Conservation (phyloP, 37 sponge, comb jelly and placozoan genomes). For the Theonella swinhoei region DNA sequence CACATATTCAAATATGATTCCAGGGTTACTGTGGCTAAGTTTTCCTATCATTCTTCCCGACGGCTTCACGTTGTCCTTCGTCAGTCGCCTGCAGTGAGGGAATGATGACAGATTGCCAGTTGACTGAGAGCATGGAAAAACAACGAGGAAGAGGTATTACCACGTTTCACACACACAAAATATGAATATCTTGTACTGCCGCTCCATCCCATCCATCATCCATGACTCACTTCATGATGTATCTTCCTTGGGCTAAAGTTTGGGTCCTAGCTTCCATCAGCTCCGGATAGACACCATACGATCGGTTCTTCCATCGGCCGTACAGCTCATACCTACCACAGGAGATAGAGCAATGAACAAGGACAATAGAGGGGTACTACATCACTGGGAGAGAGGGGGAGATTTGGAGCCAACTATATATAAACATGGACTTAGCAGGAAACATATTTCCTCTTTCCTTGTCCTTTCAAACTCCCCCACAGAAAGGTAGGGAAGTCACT, state of each 20-base stretch:
- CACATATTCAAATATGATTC: conserved; percentile 93
- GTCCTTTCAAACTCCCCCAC: not conserved
- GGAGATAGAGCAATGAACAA: not conserved
- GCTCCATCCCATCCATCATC: too few species aligned
- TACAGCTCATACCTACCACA: conserved; percentile 83
- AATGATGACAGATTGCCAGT: not conserved
- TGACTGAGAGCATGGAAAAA: not conserved
- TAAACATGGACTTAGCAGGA: too few species aligned
- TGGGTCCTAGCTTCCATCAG: conserved; percentile 78
- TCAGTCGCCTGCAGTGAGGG: conserved; percentile 76
- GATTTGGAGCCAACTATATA: too few species aligned
- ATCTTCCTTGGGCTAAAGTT: conserved; percentile 68
- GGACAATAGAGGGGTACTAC: not conserved
- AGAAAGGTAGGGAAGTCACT: too few species aligned
- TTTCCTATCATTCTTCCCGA: conserved; percentile 96
- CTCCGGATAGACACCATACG: conserved; percentile 71
- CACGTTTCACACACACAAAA: too few species aligned
- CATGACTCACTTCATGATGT: conserved; percentile 96
- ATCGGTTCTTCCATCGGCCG: conserved; percentile 93
- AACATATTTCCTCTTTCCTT: not conserved
- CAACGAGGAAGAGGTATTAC: too few species aligned
- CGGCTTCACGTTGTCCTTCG: conserved; percentile 97
- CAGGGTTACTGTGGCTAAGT: conserved; percentile 95
- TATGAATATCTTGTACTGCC: too few species aligned
- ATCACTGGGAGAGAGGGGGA: too few species aligned